Conservation (phyloP, 2,888 invertebrate genomes). For the Ormyrus nitidulus region DNA sequence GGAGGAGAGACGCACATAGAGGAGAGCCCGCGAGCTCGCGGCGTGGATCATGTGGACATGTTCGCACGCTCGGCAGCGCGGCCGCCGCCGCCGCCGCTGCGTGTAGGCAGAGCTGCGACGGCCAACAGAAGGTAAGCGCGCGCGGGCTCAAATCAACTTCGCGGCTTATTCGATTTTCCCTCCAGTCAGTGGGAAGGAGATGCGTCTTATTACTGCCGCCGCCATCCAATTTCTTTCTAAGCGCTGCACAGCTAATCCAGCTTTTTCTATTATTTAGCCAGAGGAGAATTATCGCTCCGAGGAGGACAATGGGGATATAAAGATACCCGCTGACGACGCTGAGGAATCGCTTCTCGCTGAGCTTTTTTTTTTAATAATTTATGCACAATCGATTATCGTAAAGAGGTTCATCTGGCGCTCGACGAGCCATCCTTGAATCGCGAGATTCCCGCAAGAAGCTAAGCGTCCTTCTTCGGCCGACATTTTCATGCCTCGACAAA, state of each 20-base stretch:
- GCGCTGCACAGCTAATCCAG: neutral
- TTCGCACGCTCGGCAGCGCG: constrained; percentile 39
- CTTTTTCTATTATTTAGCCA: neutral
- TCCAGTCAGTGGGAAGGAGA: neutral
- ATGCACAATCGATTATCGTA: neutral
- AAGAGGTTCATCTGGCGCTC: neutral
- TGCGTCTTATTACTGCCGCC: neutral
- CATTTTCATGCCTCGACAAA: too few relatives aligned
- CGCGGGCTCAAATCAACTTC: neutral
- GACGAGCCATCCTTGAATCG: too few relatives aligned
- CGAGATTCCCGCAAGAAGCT: too few relatives aligned
- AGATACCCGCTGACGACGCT: neutral
- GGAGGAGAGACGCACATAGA: constrained; percentile 2
- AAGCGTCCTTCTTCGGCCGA: too few relatives aligned
- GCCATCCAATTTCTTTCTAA: neutral
- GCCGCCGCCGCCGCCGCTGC: neutral
- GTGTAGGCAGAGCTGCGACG: neutral
- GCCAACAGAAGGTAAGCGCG: constrained; percentile 17
- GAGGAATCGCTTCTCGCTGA: neutral
- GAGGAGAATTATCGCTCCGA: neutral
- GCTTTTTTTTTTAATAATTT: neutral
- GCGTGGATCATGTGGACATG: constrained; percentile 37
- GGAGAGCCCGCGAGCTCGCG: constrained; percentile 32
- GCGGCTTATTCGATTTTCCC: constrained; percentile 7
- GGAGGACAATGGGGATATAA: neutral